Evolutionary conservation across 2,888 invertebrate species (phyloP).

Genomic region (Tenthredo livida): DNA sequence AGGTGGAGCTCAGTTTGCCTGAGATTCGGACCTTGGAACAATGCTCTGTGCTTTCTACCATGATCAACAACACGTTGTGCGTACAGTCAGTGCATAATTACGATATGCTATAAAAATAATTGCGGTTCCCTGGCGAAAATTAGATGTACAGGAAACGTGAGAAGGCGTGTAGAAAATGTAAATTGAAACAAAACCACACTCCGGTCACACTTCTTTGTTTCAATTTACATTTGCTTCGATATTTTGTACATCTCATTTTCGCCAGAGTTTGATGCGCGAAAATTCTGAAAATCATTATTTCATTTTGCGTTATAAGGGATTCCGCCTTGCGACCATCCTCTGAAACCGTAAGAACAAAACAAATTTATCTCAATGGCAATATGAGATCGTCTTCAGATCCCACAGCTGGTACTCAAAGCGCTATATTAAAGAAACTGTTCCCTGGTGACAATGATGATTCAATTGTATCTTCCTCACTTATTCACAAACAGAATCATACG

Average conservation of each 20-base stretch:
- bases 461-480: constrained; percentile 54
- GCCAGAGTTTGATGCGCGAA: not conserved
- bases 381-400: constrained; percentile 63
- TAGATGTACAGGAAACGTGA: too few relatives aligned
- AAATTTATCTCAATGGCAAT: constrained; percentile 62
- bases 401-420: constrained; percentile 55
- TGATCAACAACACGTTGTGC: constrained; percentile 71
- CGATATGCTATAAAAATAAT: not conserved
- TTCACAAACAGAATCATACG: constrained; percentile 58
- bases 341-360: constrained; percentile 61
- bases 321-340: constrained; percentile 58
- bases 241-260: too few relatives aligned
- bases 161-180: too few relatives aligned
- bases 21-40: constrained; percentile 67
- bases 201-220: too few relatives aligned
- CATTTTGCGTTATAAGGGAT: constrained; percentile 57
- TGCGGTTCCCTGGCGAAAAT: too few relatives aligned
- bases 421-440: constrained; percentile 55
- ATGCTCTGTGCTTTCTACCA: constrained; percentile 69
- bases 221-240: too few relatives aligned
- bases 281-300: not conserved
- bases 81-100: constrained; percentile 45
- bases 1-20: constrained; percentile 55
- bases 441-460: constrained; percentile 58
- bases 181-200: too few relatives aligned